phyloP scores from a whole-genome alignment of 2,113 vertebrate genomes.

The Dendrocopos noguchii region DNA sequence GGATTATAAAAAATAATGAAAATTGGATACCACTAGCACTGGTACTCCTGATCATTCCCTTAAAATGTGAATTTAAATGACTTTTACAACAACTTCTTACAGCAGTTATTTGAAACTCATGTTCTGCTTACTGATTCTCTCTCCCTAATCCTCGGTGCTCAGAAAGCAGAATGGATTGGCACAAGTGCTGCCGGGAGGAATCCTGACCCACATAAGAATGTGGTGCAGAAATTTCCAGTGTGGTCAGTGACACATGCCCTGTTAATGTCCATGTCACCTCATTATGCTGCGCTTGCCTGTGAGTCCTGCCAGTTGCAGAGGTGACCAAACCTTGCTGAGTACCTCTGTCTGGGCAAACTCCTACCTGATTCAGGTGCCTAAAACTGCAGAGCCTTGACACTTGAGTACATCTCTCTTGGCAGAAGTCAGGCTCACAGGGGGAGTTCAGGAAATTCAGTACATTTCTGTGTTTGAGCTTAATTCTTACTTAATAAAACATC shows the following conservation, averaged over 20 bases:
- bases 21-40: too few species aligned
- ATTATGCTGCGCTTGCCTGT: fast-evolving
- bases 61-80: not conserved
- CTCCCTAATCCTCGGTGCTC: not conserved
- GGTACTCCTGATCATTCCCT: not conserved
- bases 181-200: not conserved
- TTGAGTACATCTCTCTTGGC: not conserved
- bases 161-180: not conserved
- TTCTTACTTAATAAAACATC: not conserved
- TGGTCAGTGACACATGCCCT: too few species aligned
- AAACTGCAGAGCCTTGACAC: too few species aligned
- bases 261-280: not conserved
- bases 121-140: not conserved
- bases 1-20: not conserved
- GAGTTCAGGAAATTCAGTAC: not conserved
- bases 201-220: not conserved
- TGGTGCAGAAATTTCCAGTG: not conserved
- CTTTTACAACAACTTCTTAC: not conserved
- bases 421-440: not conserved
- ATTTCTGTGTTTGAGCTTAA: not conserved
- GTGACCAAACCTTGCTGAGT: not conserved
- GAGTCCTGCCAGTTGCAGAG: not conserved
- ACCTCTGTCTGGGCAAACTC: not conserved
- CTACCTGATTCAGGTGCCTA: not conserved
- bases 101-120: not conserved